Evolutionary conservation across 2,797 vertebrate genomes (phyloP).

Genomic region (Eupleurogrammus muticus): DNA sequence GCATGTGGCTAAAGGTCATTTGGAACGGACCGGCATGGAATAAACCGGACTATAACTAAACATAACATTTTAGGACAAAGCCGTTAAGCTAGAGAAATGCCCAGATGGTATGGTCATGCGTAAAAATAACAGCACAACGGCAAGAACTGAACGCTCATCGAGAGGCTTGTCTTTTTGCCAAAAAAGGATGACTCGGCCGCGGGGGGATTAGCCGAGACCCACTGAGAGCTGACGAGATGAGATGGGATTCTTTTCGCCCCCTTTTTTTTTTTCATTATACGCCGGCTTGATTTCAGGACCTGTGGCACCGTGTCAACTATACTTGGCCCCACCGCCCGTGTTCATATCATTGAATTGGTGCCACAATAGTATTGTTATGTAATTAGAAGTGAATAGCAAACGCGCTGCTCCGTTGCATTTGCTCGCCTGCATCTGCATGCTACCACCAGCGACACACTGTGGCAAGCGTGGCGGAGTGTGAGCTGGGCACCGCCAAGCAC

Average conservation of each 20-base stretch:
- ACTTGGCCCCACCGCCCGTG: conserved; percentile 45
- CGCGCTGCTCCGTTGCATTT: conserved; percentile 61
- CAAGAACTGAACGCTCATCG: conserved; percentile 43
- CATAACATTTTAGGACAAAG: conserved; percentile 60
- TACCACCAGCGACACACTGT: conserved; percentile 42
- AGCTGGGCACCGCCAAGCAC: conserved; percentile 14
- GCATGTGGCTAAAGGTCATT: conserved; percentile 69
- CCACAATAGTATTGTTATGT: conserved; percentile 64
- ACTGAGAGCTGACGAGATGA: conserved; percentile 42
- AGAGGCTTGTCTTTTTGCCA: conserved; percentile 34
- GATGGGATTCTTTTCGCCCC: conserved; percentile 46
- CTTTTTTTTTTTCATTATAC: conserved; percentile 42
- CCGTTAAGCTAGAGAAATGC: conserved; percentile 38
- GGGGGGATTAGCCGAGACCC: conserved; percentile 47
- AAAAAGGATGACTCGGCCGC: conserved; percentile 32
- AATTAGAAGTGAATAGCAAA: conserved; percentile 67
- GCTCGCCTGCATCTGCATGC: conserved; percentile 50
- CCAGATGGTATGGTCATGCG: conserved; percentile 44
- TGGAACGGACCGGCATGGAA: conserved; percentile 65
- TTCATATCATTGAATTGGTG: conserved; percentile 56
- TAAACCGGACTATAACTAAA: conserved; percentile 66
- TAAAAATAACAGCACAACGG: conserved; percentile 56
- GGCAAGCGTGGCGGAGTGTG: conserved; percentile 38
- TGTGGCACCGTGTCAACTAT: conserved; percentile 54
- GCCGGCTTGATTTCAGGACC: conserved; percentile 54